Conservation (phyloP, 2,888 invertebrate species). For the Odontocerum albicorne region DNA sequence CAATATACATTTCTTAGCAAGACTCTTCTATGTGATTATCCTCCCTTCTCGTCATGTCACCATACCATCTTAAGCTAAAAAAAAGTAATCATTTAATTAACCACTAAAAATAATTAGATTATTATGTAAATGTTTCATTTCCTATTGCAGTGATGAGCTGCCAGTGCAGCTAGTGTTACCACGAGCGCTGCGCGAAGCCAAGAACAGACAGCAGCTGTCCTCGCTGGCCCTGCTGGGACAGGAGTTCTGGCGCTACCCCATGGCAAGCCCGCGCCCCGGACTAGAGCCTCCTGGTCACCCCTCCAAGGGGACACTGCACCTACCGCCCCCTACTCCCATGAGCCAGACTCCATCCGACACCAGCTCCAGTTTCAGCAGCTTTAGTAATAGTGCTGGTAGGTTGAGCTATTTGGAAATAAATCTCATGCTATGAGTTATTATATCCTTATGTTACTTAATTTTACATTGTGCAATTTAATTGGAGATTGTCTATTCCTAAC, state of each 20-base stretch:
- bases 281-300: conserved; percentile 35
- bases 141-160: conserved; percentile 78
- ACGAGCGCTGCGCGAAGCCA: conserved; percentile 81
- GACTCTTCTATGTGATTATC: no score
- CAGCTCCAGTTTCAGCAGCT: conserved; percentile 75
- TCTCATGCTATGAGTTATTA: no score
- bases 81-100: no score
- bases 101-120: no score
- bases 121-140: conserved; percentile 5
- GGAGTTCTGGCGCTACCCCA: conserved; percentile 81
- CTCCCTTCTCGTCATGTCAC: no score
- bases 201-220: conserved; percentile 86
- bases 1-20: no score
- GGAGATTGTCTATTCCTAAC: no score
- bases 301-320: conserved; percentile 6
- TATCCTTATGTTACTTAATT: no score
- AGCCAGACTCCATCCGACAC: conserved; percentile 62
- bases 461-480: no score
- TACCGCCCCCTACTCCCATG: conserved; percentile 27
- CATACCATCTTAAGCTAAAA: no score
- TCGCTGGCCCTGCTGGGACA: conserved; percentile 89
- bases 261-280: conserved; percentile 68
- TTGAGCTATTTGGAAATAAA: no score
- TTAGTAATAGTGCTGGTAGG: conserved; percentile 60
- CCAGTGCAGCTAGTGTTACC: conserved; percentile 89